Percentiles rank a stretch among this genome's conserved stretches.
phyloP scores from a whole-genome alignment of 2,888 invertebrate genomes.

The Tanypteryx hageni region DNA sequence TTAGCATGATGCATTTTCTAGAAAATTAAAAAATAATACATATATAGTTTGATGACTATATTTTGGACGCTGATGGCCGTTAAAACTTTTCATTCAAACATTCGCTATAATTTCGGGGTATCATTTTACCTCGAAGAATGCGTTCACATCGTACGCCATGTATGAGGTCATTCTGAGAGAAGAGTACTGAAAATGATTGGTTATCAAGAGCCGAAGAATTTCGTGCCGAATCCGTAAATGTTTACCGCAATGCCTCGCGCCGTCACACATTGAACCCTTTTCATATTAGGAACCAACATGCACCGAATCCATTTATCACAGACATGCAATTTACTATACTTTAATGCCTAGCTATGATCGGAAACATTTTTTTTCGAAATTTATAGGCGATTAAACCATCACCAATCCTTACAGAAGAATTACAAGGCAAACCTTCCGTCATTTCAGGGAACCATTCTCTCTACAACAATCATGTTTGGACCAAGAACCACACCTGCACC shows the following conservation, averaged over 20 bases:
- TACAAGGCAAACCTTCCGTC: conserved; percentile 59
- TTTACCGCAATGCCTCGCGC: neutral
- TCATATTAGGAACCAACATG: conserved; percentile 38
- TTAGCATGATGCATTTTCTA: no score
- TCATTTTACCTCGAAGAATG: neutral
- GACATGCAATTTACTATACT: conserved; percentile 43
- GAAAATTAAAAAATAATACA: no score
- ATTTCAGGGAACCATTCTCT: conserved; percentile 47
- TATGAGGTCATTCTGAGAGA: neutral
- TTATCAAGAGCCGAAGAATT: neutral
- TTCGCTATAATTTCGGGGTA: neutral
- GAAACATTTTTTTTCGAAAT: conserved; percentile 47
- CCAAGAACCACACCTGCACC: conserved; percentile 58
- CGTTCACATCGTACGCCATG: neutral
- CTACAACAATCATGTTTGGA: conserved; percentile 44
- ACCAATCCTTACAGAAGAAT: neutral
- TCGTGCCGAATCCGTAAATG: conserved; percentile 21
- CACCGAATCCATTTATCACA: conserved; percentile 51
- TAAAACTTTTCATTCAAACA: neutral
- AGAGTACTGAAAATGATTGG: neutral
- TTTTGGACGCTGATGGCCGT: no score
- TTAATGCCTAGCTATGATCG: conserved; percentile 22
- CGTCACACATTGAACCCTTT: neutral
- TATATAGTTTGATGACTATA: no score
- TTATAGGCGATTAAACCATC: conserved; percentile 46